These are phyloP conservation scores for Callosobruchus maculatus DNA, from an alignment of 2,888 invertebrate species.

Conservation along the genomic window DNA sequence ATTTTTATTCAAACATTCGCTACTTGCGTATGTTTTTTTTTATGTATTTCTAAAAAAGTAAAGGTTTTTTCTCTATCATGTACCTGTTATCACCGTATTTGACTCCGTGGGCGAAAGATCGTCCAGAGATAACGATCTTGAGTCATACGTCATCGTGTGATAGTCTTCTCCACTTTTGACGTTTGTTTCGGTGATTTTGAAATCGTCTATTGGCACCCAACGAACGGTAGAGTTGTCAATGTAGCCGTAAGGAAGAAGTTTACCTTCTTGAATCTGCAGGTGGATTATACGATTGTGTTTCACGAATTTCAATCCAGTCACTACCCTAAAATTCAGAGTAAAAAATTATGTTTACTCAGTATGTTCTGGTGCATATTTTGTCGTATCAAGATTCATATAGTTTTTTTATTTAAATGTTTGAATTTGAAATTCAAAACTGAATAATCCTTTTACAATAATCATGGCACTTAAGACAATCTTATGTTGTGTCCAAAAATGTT, in stretches of 20 bases:
- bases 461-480: too few relatives aligned
- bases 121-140: slow-evolving; percentile 75
- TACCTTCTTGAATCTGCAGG: slow-evolving; percentile 76
- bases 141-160: slow-evolving; percentile 71
- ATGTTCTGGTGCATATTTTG: too few relatives aligned
- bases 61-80: slow-evolving; percentile 18
- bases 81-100: slow-evolving; percentile 71
- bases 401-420: too few relatives aligned
- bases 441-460: too few relatives aligned
- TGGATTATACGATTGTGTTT: slow-evolving; percentile 75
- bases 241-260: slow-evolving; percentile 61
- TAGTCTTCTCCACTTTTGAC: slow-evolving; percentile 66
- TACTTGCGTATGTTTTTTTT: too few relatives aligned
- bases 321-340: slow-evolving; percentile 56
- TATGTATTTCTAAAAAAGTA: too few relatives aligned
- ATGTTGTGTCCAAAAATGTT: too few relatives aligned
- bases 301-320: slow-evolving; percentile 73
- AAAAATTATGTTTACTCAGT: too few relatives aligned
- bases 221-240: slow-evolving; percentile 57
- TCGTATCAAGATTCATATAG: too few relatives aligned
- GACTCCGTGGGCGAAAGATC: slow-evolving; percentile 61
- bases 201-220: slow-evolving; percentile 69
- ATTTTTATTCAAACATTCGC: too few relatives aligned
- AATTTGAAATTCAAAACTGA: too few relatives aligned
- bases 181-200: slow-evolving; percentile 50